A percentile compares a stretch with the other conserved stretches of the same genome.
Evolutionary conservation across 1,140 invertebrate genomes (phyloP).

Genomic region (Agrilus planipennis): DNA sequence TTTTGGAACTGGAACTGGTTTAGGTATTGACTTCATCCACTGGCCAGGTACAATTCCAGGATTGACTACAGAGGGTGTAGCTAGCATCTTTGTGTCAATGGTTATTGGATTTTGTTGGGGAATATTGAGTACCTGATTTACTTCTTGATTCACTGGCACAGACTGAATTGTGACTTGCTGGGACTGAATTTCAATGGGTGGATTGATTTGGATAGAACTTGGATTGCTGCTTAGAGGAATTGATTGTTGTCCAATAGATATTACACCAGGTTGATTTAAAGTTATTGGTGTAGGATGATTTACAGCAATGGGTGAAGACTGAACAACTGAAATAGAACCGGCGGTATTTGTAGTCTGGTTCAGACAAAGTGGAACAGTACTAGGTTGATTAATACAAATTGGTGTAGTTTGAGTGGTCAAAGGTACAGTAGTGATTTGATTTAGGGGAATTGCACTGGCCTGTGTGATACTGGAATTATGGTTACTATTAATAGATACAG

Average conservation of each 20-base stretch:
- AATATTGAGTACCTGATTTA: constrained; percentile 19
- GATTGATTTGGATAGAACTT: constrained; percentile 14
- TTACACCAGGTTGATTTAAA: constrained; percentile 6
- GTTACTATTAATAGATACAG: constrained; percentile 1
- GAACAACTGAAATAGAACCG: neutral
- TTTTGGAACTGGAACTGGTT: constrained; percentile 16
- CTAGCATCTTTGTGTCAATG: constrained; percentile 20
- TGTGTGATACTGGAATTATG: no score
- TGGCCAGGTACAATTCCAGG: constrained; percentile 18
- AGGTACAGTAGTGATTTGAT: constrained; percentile 1
- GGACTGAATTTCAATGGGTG: constrained; percentile 20
- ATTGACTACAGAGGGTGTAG: constrained; percentile 15
- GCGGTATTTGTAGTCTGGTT: constrained; percentile 10
- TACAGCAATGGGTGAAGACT: neutral
- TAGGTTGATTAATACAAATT: constrained; percentile 19
- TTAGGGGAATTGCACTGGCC: neutral
- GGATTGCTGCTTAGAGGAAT: constrained; percentile 13
- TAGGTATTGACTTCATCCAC: constrained; percentile 18
- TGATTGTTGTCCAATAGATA: constrained; percentile 7
- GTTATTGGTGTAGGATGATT: neutral
- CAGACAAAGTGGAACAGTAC: constrained; percentile 13
- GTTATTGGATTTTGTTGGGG: constrained; percentile 19
- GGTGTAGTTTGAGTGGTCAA: constrained; percentile 17
- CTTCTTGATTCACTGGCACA: constrained; percentile 17
- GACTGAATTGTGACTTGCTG: constrained; percentile 24